Evolutionary conservation across 2,113 vertebrate genomes (phyloP).

Genomic region (Brachirus orientalis): DNA sequence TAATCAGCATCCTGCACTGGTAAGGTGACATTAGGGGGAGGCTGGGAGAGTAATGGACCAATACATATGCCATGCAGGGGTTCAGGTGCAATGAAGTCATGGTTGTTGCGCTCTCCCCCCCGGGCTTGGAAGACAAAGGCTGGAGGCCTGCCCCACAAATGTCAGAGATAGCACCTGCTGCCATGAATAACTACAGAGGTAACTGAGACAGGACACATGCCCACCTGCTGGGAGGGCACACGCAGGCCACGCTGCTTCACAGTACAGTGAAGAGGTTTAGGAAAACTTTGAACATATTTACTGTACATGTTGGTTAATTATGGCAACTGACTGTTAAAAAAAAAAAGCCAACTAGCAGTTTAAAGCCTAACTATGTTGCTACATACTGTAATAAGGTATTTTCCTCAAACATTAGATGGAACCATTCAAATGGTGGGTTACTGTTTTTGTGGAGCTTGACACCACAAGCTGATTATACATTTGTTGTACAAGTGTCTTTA

Average conservation of each 20-base stretch:
- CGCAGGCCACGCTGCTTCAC: slow-evolving; percentile 43
- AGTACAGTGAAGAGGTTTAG: slow-evolving; percentile 44
- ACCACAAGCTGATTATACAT: too few species aligned
- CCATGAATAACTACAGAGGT: slow-evolving; percentile 71
- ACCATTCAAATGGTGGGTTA: too few species aligned
- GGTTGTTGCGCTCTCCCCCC: slow-evolving; percentile 53
- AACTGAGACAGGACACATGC: slow-evolving; percentile 64
- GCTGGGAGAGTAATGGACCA: slow-evolving; percentile 60
- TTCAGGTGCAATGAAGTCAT: slow-evolving; percentile 71
- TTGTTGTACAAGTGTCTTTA: neutral
- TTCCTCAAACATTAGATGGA: too few species aligned
- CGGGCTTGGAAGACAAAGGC: slow-evolving; percentile 71
- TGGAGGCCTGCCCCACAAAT: slow-evolving; percentile 72
- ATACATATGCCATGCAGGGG: slow-evolving; percentile 55
- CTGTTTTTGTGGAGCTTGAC: too few species aligned
- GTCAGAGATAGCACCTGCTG: slow-evolving; percentile 75
- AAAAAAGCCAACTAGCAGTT: neutral
- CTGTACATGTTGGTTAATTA: slow-evolving; percentile 50
- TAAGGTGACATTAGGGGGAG: slow-evolving; percentile 30
- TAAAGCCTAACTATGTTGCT: neutral
- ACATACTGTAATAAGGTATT: too few species aligned
- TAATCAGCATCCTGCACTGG: slow-evolving; percentile 57
- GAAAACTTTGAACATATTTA: slow-evolving; percentile 37
- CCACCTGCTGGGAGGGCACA: slow-evolving; percentile 69
- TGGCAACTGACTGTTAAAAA: slow-evolving; percentile 30